Percentiles rank a stretch among this genome's conserved stretches.
These are phyloP conservation scores for Aythya baeri DNA, from an alignment of 2,113 vertebrate species.

Conservation along the genomic window DNA sequence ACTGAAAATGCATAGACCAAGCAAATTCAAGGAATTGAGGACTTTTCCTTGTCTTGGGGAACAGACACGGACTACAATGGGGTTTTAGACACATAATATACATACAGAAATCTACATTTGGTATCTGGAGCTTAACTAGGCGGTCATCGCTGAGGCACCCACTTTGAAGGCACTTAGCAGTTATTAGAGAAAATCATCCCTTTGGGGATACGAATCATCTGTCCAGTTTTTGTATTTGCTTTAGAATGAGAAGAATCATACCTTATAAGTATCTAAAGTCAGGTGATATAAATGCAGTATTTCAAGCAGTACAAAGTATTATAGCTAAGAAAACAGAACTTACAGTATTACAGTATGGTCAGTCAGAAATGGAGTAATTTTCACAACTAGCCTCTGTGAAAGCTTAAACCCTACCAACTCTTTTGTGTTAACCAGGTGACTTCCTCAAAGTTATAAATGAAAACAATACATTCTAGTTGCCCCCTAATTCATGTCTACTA, in stretches of 20 bases:
- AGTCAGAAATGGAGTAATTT: neutral
- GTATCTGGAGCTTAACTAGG: neutral
- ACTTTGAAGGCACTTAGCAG: neutral
- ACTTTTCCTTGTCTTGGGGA: neutral
- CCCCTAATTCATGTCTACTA: neutral
- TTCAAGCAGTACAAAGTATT: neutral
- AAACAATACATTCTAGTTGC: neutral
- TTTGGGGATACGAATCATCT: neutral
- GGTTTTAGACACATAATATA: neutral
- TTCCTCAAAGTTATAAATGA: neutral
- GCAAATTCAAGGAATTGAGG: neutral
- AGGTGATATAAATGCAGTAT: neutral
- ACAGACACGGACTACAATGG: neutral
- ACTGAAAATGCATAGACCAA: rapidly evolving
- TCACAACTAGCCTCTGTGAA: neutral
- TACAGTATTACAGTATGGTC: neutral
- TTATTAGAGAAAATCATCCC: neutral
- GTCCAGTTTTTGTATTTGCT: neutral
- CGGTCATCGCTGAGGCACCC: neutral
- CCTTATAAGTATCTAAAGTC: neutral
- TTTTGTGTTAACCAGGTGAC: neutral
- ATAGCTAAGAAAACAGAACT: neutral
- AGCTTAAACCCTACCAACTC: neutral
- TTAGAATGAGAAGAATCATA: neutral
- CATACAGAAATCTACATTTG: neutral